Conservation (phyloP, 2,888 invertebrate genomes). For the Nephrotoma appendiculata region DNA sequence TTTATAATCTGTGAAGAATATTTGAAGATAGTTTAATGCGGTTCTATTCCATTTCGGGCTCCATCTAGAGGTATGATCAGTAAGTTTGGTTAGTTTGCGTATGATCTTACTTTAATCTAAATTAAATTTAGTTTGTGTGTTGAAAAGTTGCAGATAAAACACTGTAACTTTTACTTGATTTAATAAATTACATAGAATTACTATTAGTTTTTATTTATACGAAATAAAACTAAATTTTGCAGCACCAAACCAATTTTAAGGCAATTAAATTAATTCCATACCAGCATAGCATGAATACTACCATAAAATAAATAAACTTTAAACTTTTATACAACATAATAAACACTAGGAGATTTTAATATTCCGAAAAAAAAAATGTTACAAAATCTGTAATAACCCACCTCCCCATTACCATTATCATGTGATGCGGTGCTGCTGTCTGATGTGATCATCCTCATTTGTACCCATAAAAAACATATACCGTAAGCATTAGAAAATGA, state of each 20-base stretch:
- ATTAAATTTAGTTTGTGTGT: no score
- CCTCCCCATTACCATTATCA: neutral
- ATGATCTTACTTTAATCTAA: no score
- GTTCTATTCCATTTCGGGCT: no score
- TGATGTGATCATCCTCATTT: neutral
- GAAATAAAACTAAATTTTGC: no score
- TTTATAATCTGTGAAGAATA: no score
- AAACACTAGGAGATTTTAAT: neutral
- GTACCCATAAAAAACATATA: neutral
- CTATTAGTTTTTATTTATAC: no score
- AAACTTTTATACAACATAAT: neutral
- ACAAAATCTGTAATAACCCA: neutral
- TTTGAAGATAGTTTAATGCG: no score
- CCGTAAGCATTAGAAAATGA: neutral
- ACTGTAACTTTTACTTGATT: no score
- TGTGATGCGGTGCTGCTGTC: neutral
- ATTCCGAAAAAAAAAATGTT: neutral
- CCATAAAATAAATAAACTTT: neutral
- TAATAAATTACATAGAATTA: no score
- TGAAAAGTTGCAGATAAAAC: no score
- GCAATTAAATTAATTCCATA: neutral
- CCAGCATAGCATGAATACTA: neutral
- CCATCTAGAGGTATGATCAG: no score
- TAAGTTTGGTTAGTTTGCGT: no score
- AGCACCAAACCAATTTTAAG: neutral